Evolutionary conservation across 2,113 vertebrate genomes (phyloP).

Genomic region (Onychostruthus taczanowskii): DNA sequence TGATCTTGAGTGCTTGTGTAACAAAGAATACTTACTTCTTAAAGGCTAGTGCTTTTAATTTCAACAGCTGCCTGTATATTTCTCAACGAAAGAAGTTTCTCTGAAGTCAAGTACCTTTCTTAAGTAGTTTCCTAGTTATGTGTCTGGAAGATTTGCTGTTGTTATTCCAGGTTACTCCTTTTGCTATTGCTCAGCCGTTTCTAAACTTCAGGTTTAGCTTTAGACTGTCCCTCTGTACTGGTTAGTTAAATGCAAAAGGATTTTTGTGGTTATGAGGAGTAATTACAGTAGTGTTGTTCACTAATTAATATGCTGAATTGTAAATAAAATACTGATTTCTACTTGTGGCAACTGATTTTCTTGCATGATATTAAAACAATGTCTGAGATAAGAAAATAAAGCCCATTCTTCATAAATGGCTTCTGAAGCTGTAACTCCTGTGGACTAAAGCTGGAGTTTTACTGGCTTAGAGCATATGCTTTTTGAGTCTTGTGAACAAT

Average conservation of each 20-base stretch:
- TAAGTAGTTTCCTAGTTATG: background rate
- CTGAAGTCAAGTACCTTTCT: background rate
- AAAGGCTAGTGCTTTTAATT: background rate
- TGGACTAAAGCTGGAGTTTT: background rate
- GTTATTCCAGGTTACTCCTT: background rate
- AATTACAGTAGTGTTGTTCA: background rate
- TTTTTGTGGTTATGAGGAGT: background rate
- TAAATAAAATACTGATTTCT: background rate
- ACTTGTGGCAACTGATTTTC: background rate
- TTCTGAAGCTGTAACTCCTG: background rate
- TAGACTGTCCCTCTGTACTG: background rate
- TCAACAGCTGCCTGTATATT: background rate
- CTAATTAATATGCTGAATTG: background rate
- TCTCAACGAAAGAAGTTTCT: background rate
- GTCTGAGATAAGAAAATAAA: background rate
- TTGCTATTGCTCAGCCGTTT: background rate
- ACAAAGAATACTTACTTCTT: background rate
- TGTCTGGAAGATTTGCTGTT: background rate
- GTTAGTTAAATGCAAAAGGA: background rate
- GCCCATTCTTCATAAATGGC: background rate
- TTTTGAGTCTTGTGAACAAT: background rate
- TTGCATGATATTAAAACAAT: background rate
- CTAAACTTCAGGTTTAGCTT: background rate
- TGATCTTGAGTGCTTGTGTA: background rate
- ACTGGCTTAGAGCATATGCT: accelerated